Percentiles rank a stretch among this genome's conserved stretches.
phyloP scores from a whole-genome alignment of 1,140 invertebrate species.

The Macrobrachium rosenbergii region DNA sequence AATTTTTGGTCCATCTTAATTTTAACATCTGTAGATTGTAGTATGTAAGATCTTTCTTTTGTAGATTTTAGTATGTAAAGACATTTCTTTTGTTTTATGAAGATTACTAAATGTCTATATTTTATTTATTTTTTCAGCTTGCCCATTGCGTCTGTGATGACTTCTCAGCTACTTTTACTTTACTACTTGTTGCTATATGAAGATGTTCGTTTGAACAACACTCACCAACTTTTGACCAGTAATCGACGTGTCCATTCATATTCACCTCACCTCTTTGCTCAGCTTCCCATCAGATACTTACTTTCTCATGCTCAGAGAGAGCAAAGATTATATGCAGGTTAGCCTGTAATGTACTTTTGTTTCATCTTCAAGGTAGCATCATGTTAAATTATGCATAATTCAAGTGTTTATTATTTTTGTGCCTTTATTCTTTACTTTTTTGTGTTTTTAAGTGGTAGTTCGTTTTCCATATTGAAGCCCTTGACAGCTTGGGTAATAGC shows the following conservation, averaged over 20 bases:
- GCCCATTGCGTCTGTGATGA: slow-evolving; percentile 72
- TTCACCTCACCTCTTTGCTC: slow-evolving; percentile 87
- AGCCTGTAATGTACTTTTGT: slow-evolving; percentile 63
- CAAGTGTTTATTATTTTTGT: too few species aligned
- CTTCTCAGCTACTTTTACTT: slow-evolving; percentile 89
- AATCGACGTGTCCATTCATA: slow-evolving; percentile 88
- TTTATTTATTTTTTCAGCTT: slow-evolving; percentile 3
- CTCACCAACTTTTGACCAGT: slow-evolving; percentile 77
- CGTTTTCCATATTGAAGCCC: too few species aligned
- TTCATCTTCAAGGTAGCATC: slow-evolving; percentile 63
- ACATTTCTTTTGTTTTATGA: too few species aligned
- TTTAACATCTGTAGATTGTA: too few species aligned
- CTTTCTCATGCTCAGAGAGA: slow-evolving; percentile 93
- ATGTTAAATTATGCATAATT: slow-evolving; percentile 68
- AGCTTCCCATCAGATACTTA: slow-evolving; percentile 94
- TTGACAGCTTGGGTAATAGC: too few species aligned
- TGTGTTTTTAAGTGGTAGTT: too few species aligned
- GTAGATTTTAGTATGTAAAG: too few species aligned
- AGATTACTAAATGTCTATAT: background rate
- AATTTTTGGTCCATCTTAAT: too few species aligned
- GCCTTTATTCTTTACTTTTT: too few species aligned
- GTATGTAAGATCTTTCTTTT: too few species aligned
- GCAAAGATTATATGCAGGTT: slow-evolving; percentile 85
- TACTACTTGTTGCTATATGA: slow-evolving; percentile 96
- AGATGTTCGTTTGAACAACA: slow-evolving; percentile 87